phyloP scores from a whole-genome alignment of 2,888 invertebrate species.

The Pristionchus japonicus region DNA sequence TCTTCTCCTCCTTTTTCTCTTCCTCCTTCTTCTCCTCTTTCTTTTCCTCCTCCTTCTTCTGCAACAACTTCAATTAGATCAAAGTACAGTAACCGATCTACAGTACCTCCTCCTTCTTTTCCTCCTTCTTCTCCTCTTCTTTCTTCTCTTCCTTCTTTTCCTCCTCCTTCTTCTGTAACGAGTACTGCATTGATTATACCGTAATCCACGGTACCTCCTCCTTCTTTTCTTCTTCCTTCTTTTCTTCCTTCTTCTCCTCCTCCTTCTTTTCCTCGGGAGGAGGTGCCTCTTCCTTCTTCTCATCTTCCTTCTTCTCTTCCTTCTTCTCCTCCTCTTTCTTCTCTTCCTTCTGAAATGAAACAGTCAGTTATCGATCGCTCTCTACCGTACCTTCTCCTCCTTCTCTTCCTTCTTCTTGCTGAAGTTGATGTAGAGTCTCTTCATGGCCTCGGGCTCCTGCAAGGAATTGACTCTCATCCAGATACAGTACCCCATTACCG shows the following conservation, averaged over 20 bases:
- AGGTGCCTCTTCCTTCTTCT: background rate
- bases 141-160: conserved; percentile 27
- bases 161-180: conserved; percentile 40
- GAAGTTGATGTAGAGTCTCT: conserved; percentile 27
- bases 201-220: background rate
- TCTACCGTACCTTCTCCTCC: conserved; percentile 3
- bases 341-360: background rate
- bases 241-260: conserved; percentile 11
- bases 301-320: conserved; percentile 7
- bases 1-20: conserved; percentile 51
- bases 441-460: conserved; percentile 24
- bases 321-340: conserved; percentile 9
- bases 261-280: background rate
- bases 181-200: conserved; percentile 47
- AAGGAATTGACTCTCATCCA: too few species aligned
- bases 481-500: background rate
- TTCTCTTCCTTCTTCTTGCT: conserved; percentile 19
- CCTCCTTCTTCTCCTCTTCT: conserved; percentile 22
- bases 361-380: background rate
- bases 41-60: conserved; percentile 51
- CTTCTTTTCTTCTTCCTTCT: conserved; percentile 4
- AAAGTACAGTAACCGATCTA: background rate
- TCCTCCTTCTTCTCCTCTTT: conserved; percentile 51
- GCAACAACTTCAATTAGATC: background rate
- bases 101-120: conserved; percentile 36